Evolutionary conservation across 2,888 invertebrate species (phyloP), one percentile per base, ranked within the genome.

Genomic region (Ophion obscuratus): DNA sequence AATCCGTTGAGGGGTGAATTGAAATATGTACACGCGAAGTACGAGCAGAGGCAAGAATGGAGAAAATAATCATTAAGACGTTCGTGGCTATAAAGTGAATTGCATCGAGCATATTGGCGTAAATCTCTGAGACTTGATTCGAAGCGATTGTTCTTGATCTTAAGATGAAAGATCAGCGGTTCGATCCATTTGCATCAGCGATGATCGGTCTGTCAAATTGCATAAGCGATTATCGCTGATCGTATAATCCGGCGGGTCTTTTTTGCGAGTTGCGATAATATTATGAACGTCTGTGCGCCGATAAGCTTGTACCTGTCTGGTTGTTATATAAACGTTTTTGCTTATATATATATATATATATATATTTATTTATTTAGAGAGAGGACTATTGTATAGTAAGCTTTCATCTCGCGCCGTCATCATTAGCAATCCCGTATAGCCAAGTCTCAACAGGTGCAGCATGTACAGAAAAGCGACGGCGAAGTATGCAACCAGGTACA

Each of bases 381-480:
- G 47, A 47, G 47, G 11, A 47, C 14, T 47, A 11, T 4, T 47
- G 14, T 14, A 47, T 14, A 14, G 71, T 17, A 27, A 57, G 57
- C 67, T 74, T 66, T 70, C 68, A 66, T 82, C 77, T 74, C 77
- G 66, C 40, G 64, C 57, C 53, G 70, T 66, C 75, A 31, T 80
- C 88, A 84, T 87, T 87, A 85, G 74, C 88, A 79, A 87, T 77
- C 81, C 59, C 62, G 71, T 82, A 79, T 27, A 64, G 47, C n/a
- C 40, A 36, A 64, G 40, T 40, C 57, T 53, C 4, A 31, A 31
- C 83, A 81, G 68, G 81, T 83, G 66, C 47, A 67, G 36, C 57
- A 57, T 47, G 73, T 44, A 66, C 11, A 73, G 59, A 67, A 61
- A 71, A 64, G 20, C 53, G 14, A n/a, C 7, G 20, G 11, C 40